phyloP scores from a whole-genome alignment of 2,113 vertebrate genomes.

The Atherinomorus stipes region DNA sequence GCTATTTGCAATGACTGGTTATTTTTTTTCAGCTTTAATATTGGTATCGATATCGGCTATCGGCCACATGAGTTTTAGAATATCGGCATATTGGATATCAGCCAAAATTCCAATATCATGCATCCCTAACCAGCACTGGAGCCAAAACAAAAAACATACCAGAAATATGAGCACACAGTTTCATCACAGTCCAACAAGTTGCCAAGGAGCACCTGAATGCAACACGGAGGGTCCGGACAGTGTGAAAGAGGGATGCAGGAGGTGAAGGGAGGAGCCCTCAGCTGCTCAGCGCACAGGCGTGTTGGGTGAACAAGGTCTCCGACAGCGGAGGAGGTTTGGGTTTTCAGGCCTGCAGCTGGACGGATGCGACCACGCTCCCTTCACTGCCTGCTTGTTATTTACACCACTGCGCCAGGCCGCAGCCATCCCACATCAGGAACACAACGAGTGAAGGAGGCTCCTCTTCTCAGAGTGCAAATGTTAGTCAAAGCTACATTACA shows the following conservation, averaged over 20 bases:
- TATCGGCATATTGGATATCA: too few relatives aligned
- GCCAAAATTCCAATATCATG: too few relatives aligned
- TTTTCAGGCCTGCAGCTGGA: constrained; percentile 34
- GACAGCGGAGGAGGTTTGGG: constrained; percentile 34
- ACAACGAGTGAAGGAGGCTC: constrained; percentile 48
- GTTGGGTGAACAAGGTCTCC: constrained; percentile 8
- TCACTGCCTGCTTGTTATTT: constrained; percentile 61
- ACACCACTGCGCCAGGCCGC: constrained; percentile 54
- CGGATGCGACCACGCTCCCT: too few relatives aligned
- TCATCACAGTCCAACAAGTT: background rate
- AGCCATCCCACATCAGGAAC: constrained; percentile 16
- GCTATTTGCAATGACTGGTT: too few relatives aligned
- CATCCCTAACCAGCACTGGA: too few relatives aligned
- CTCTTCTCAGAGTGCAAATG: constrained; percentile 58
- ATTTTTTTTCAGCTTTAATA: too few relatives aligned
- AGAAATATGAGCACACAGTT: background rate
- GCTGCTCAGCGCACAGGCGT: constrained; percentile 22
- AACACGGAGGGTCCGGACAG: background rate
- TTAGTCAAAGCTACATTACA: constrained; percentile 64
- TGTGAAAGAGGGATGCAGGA: background rate
- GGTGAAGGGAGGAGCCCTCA: background rate
- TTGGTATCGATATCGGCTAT: too few relatives aligned
- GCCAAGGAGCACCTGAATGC: constrained; percentile 11
- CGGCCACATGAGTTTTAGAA: too few relatives aligned
- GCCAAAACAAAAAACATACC: too few relatives aligned